A percentile compares a stretch with the other conserved stretches of the same genome.
phyloP scores from a whole-genome alignment of 1,140 invertebrate genomes.

The Sinella curviseta region DNA sequence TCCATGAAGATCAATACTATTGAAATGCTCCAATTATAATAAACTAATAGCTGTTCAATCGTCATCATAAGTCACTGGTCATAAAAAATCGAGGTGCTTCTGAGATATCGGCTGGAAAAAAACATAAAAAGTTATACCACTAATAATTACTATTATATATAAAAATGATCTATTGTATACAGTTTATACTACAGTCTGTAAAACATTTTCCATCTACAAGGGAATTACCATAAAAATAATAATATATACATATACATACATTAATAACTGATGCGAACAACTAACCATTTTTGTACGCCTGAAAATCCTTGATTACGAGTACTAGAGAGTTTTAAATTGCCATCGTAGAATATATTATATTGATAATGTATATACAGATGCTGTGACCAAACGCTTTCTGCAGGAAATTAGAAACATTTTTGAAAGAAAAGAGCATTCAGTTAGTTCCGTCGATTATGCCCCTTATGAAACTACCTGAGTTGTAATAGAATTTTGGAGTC shows the following conservation, averaged over 20 bases:
- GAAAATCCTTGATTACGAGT: not conserved
- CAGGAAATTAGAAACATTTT: not conserved
- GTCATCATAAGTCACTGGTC: not conserved
- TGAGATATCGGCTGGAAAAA: constrained; percentile 10
- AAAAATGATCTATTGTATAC: not conserved
- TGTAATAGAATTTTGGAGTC: too few relatives aligned
- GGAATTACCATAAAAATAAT: not conserved
- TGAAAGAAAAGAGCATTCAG: too few relatives aligned
- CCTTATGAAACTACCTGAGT: too few relatives aligned
- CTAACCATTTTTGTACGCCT: too few relatives aligned
- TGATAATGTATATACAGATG: too few relatives aligned
- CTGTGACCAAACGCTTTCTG: not conserved
- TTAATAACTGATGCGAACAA: too few relatives aligned
- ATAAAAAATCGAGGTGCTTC: constrained; percentile 11
- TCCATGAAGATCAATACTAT: not conserved
- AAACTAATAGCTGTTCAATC: too few relatives aligned
- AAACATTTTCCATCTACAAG: not conserved
- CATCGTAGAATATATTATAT: not conserved
- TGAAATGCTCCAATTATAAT: too few relatives aligned
- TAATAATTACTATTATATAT: not conserved
- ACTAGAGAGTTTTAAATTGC: not conserved
- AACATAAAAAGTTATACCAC: not conserved
- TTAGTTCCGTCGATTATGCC: too few relatives aligned
- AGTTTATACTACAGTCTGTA: not conserved
- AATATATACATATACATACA: too few relatives aligned